Evolutionary conservation across 2,113 vertebrate species (phyloP).

Genomic region (rabbit (Oryctolagus cuniculus)): mOryCun1.1 NC_091432.1:41353501-41354000

Average conservation of each 20-base stretch:
- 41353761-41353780: neutral
- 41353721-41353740: neutral
- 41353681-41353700: too few relatives aligned
- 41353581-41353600: too few relatives aligned
- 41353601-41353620: too few relatives aligned
- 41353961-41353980: slow-evolving; percentile 3
- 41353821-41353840: neutral
- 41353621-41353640: too few relatives aligned
- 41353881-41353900: neutral
- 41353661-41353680: too few relatives aligned
- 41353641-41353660: too few relatives aligned
- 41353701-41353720: neutral
- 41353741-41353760: neutral
- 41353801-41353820: neutral
- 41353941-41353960: neutral
- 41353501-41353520: neutral
- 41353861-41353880: neutral
- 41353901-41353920: neutral
- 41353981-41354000: neutral
- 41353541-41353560: neutral
- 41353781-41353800: neutral
- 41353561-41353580: neutral
- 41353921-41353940: neutral
- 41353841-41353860: neutral
- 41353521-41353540: neutral